phyloP scores from a whole-genome alignment of 2,888 invertebrate species.

The Drosophila fulvimacula region DNA sequence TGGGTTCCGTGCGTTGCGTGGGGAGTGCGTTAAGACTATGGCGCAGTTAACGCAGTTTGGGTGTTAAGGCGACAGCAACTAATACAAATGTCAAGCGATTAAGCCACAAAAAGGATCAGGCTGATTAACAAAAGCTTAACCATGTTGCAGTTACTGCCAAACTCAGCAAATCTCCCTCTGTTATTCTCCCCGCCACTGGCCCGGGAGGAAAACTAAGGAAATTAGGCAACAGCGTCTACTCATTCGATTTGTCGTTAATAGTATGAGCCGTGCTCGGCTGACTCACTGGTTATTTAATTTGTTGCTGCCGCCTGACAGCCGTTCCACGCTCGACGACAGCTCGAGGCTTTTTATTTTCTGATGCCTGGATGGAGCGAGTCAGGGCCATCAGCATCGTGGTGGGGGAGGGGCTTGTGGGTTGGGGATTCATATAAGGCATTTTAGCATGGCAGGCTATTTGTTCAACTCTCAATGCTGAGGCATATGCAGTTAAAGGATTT shows the following conservation, averaged over 20 bases:
- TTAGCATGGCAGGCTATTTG: conserved; percentile 66
- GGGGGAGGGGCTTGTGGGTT: background rate
- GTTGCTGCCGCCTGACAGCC: conserved; percentile 55
- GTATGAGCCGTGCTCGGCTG: conserved; percentile 62
- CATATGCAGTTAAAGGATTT: conserved; percentile 81
- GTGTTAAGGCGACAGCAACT: conserved; percentile 57
- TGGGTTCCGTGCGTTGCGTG: background rate
- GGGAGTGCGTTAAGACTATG: conserved; percentile 14
- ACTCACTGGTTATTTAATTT: conserved; percentile 72
- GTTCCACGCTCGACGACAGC: conserved; percentile 43
- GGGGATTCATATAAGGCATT: conserved; percentile 43
- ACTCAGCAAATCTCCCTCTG: background rate
- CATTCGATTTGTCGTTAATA: conserved; percentile 74
- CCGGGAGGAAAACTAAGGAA: background rate
- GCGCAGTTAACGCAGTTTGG: conserved; percentile 33
- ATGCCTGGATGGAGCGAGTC: background rate
- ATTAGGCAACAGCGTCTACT: conserved; percentile 3
- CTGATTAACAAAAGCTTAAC: conserved; percentile 80
- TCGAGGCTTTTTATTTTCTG: conserved; percentile 31
- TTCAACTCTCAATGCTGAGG: conserved; percentile 67
- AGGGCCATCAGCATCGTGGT: too few relatives aligned
- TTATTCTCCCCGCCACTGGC: background rate
- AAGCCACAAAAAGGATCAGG: conserved; percentile 79
- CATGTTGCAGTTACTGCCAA: conserved; percentile 23
- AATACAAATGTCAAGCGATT: conserved; percentile 82